Base-by-base conservation (phyloP, 2,113 vertebrate species). In the Speoplatyrhinus poulsoni region DNA sequence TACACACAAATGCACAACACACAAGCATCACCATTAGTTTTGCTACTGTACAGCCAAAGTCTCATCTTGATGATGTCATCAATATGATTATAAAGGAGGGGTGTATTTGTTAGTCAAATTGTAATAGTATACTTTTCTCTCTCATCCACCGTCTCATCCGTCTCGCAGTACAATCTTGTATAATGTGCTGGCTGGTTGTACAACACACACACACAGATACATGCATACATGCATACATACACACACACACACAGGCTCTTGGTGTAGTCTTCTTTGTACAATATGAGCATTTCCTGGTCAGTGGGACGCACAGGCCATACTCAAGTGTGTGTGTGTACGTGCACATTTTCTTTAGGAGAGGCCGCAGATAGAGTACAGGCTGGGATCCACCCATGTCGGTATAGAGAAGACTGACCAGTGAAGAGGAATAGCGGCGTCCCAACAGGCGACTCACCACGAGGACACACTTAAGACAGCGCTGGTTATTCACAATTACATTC, bases 231-330 rank as follows among this genome's bases (percentile, higher is more conserved):
- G 3, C 36, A 41, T 5, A 41, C 36, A 26, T 2, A 26, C 49
- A 50, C 9, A 50, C 52, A 55, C 53, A 55, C 53, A 53, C 50
- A 53, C 10, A n/a, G 6, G n/a, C 52, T 15, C 12, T 17, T 16
- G 33, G 15, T 76, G 53, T 67, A 86, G 68, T 83, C 59, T 62
- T 81, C 60, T 76, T 86, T 88, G 79, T 77, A 79, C 61, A 12
- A 63, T 36, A 60, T 12, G 67, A 70, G 77, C 78, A 83, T 88
- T 92, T 92, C 91, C 90, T 88, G 67, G 76, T 87, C 59, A 67
- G 76, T 73, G 83, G 82, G 85, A 89, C 84, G 89, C 88, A 87
- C 19, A 61, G 17, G 55, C 41, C 26, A 41, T 52, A 72, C 68
- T 62, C 85, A 88, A 82, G 86, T 83, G 74, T 70, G 61, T 81